Base-by-base conservation (phyloP, 1,140 invertebrate species). In the Chrysopa pallens region DNA sequence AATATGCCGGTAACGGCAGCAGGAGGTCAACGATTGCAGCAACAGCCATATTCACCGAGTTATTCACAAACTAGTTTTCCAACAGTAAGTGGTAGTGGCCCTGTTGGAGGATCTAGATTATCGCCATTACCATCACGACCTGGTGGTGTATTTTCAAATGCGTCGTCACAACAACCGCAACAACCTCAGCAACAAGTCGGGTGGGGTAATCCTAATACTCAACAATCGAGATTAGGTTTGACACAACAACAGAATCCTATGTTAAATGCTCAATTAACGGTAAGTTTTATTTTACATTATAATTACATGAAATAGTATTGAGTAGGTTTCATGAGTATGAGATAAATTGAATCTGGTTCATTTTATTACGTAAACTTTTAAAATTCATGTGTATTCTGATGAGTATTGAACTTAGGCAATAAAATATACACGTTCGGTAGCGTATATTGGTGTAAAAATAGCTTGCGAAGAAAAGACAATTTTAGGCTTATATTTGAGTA, bases 191-290 rank as follows among this genome's bases (percentile, higher is more conserved):
- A 46, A 40, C 27, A 37, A 38, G 13, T 43, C 46, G 37, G 44
- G 45, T 42, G 41, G 43, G 47, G 44, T 42, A 42, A 12, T 39
- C 46, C 44, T 48, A 50, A 52, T 38, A 43, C 53, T 42, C 41
- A 47, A 35, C 53, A 52, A 40, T 48, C 52, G 39, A 49, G 62
- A 29, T 50, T 68, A 8, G 61, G 58, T 36, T 52, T 73, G 36
- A 72, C 73, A 46, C 70, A 74, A 46, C 75, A 79, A 60, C 77
- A 81, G 58, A 83, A 83, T 63, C 79, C 84, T 6, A 79, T 86
- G 76, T 65, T 86, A 44, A 84, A 77, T 63, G 76, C 79, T 45
- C 80, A 84, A 59, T 62, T 84, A 44, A 75, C 76, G 52, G 78
- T 79, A 64, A 71, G 66, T 62, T 23, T 23, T 23, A 23, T 23